A percentile compares a stretch with the other conserved stretches of the same genome.
Evolutionary conservation across 2,888 invertebrate genomes (phyloP).

Genomic region (Calliphora vomitoria): DNA sequence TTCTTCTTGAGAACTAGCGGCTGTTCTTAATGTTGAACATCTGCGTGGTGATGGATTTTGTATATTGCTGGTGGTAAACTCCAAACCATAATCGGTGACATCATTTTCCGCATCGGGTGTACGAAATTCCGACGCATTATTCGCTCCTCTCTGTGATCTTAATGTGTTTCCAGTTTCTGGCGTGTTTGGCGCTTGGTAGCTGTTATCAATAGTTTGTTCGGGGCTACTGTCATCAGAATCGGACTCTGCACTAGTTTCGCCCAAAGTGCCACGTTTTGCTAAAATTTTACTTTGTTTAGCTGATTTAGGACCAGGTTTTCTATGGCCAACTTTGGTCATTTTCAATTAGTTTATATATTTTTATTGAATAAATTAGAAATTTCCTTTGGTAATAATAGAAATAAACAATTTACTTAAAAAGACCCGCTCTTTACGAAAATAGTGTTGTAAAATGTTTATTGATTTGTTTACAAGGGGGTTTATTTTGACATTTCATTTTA

Average conservation of each 20-base stretch:
- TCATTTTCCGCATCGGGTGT: slow-evolving; percentile 65
- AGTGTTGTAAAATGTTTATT: slow-evolving; percentile 36
- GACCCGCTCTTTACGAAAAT: not conserved
- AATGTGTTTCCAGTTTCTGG: not conserved
- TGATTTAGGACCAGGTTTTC: slow-evolving; percentile 33
- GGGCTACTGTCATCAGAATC: slow-evolving; percentile 3
- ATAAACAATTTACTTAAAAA: slow-evolving; percentile 1
- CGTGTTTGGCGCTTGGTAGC: not conserved
- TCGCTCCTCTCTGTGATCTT: not conserved
- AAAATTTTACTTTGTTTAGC: slow-evolving; percentile 34
- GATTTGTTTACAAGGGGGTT: not conserved
- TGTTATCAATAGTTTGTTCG: not conserved
- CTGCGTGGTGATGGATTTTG: slow-evolving; percentile 42
- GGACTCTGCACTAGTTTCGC: slow-evolving; percentile 10
- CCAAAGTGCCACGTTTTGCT: not conserved
- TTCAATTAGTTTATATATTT: not conserved
- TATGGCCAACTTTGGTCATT: not conserved
- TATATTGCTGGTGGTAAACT: slow-evolving; percentile 68
- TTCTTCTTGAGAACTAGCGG: slow-evolving; percentile 23
- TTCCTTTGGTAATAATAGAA: not conserved
- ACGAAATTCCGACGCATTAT: slow-evolving; percentile 39
- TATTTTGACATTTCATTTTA: not conserved
- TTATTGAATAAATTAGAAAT: not conserved
- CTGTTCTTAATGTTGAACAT: slow-evolving; percentile 74
- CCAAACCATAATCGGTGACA: slow-evolving; percentile 74